Base-by-base conservation (phyloP, 2,888 invertebrate species). In the Protodeltote pygarga region DNA sequence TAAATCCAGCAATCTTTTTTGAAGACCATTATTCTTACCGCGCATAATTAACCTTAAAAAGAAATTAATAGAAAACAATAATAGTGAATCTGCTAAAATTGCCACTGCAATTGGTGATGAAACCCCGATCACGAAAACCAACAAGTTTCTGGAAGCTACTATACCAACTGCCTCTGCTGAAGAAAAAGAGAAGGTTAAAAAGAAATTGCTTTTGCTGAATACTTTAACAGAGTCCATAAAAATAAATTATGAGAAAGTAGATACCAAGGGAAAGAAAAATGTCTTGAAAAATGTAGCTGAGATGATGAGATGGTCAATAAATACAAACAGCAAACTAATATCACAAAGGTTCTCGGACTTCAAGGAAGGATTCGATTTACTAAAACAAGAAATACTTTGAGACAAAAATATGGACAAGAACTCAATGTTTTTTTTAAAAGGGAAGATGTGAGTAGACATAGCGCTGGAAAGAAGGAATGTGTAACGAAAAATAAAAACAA, bases 381-480 rank as follows among this genome's bases (percentile, higher is more conserved):
- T 20, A 34, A 34, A 34, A 14, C 34, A 35, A 35, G 20, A 35
- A 35, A 35, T 23, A 23, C 20, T 23, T 23, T 25, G 23, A 40
- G 14, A 48, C 20, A 35, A 23, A 35, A 34, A 35, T 35, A 24
- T 23, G 15, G 10, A 28, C 34, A 34, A 24, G 37, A 45, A 16
- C 41, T 45, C 20, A 16, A 37, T 32, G 29, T 17, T 25, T 50
- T 45, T 27, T 42, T 44, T 50, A 21, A 45, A 11, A 54, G 55
- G 37, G 53, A 61, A 38, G 58, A 65, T 38, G 35, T 52, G 24
- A 61, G 50, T 38, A 11, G 50, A 39, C n/a, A 41, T 25, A 58
- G 48, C 32, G 64, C 55, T 10, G 66, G 63, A n/a, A 62, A 64
- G 59, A 47, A 50, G 23, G 57, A 66, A 25, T 47, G 33, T 8